Base-by-base conservation (phyloP, 2,113 vertebrate genomes). In the Charadrius vociferus region DNA sequence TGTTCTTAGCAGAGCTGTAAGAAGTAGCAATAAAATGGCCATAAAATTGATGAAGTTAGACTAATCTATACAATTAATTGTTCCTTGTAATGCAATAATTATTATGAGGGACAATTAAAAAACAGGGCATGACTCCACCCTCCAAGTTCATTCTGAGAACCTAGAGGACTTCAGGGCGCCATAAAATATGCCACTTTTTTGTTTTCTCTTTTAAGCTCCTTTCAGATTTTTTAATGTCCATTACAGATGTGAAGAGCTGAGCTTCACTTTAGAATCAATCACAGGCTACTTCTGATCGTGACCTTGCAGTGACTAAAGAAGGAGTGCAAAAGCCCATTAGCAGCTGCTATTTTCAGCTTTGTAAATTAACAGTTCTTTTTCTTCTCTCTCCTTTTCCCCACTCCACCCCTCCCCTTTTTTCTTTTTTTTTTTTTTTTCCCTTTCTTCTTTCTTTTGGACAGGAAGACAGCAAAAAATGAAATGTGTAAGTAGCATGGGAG, bases 241-340 rank as follows among this genome's bases (percentile, higher is more conserved):
- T 97, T 95, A 86, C 45, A 88, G 88, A 78, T 37, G 11, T 27
- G 88, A 90, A 92, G 94, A 88, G 93, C 95, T 20, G 23, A 92
- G 91, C 89, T 97, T 93, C 93, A 36, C 96, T 96, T 97, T 37
- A 32, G 97, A 97, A 98, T 98, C 97, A 97, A 96, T 98, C 97
- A 93, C 74, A 18, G 92, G 90, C 97, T 95, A 81, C 91, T 96
- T 86, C 96, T 96, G 96, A 93, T 78, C 36, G 23, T 95, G 97
- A 98, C 98, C 98, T 98, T 97, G 97, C 91, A 63, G 86, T 53
- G 52, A 93, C 93, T 93, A 91, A 53, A 91, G 96, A 32, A 97
- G 52, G 58, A 91, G 91, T 91, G 96, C 96, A 92, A 91, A 97
- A 98, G 92, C 95, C 97, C 97, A 97, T 98, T 96, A 97, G 90